phyloP scores from a whole-genome alignment of 2,888 invertebrate species.

The Hermaeophaga mercurialis region DNA sequence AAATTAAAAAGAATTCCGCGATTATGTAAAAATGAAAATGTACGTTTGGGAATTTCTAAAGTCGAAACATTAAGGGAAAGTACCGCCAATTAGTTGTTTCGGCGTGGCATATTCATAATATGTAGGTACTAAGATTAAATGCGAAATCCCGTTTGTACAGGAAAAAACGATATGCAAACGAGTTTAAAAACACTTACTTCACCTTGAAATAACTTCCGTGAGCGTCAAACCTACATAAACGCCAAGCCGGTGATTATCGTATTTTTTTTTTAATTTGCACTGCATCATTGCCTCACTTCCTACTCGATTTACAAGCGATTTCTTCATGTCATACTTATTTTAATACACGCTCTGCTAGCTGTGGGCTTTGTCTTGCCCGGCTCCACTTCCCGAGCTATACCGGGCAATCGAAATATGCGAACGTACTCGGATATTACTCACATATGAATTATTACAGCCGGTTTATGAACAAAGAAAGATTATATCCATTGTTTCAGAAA shows the following conservation, averaged over 20 bases:
- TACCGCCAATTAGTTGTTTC: no score
- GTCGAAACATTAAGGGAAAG: no score
- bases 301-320: conserved; percentile 30
- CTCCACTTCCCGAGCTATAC: conserved; percentile 4
- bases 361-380: conserved; percentile 13
- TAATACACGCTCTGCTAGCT: conserved; percentile 19
- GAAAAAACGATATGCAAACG: conserved; percentile 46
- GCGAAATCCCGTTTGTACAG: conserved; percentile 34
- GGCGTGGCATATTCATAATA: background rate
- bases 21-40: no score
- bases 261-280: conserved; percentile 34
- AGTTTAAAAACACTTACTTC: conserved; percentile 41
- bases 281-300: conserved; percentile 35
- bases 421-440: conserved; percentile 1
- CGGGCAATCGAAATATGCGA: conserved; percentile 1
- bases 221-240: conserved; percentile 42
- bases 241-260: conserved; percentile 36
- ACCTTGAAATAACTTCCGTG: conserved; percentile 42
- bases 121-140: background rate
- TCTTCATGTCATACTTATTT: conserved; percentile 34
- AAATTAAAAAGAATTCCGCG: no score
- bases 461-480: conserved; percentile 1
- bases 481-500: conserved; percentile 3
- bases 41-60: no score
- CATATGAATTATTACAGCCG: background rate